phyloP scores from a whole-genome alignment of 2,113 vertebrate species.

The Chloroceryle aenea region DNA sequence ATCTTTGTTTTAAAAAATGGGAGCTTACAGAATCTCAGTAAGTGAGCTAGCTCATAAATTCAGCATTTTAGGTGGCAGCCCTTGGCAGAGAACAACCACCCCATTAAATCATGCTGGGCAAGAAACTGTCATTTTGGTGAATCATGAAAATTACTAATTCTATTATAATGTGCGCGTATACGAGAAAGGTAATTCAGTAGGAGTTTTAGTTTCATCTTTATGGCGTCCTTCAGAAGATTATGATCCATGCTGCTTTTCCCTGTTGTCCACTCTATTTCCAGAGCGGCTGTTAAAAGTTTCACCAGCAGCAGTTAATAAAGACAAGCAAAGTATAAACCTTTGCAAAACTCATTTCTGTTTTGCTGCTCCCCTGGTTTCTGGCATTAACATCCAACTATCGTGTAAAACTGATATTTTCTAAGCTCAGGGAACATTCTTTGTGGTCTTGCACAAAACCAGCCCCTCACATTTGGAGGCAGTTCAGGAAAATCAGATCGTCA shows the following conservation, averaged over 20 bases:
- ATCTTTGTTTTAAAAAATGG: constrained; percentile 14
- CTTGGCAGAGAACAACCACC: constrained; percentile 45
- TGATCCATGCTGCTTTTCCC: constrained; percentile 11
- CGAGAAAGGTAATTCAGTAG: constrained; percentile 19
- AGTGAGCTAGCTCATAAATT: constrained; percentile 60
- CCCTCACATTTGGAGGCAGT: not conserved
- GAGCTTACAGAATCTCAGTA: constrained; percentile 33
- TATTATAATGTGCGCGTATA: constrained; percentile 2
- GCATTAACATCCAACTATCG: not conserved
- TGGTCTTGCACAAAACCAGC: not conserved
- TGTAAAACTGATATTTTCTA: not conserved
- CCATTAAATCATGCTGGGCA: constrained; percentile 63
- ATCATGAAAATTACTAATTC: constrained; percentile 53
- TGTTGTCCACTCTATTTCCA: not conserved
- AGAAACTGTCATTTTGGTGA: constrained; percentile 42
- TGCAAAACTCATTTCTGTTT: not conserved
- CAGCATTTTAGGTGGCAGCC: constrained; percentile 38
- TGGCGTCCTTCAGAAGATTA: constrained; percentile 28
- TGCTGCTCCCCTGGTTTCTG: not conserved
- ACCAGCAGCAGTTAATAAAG: constrained; percentile 17
- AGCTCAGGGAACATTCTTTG: not conserved
- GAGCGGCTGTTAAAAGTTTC: not conserved
- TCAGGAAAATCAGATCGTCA: not conserved
- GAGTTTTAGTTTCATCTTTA: constrained; percentile 49
- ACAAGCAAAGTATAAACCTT: constrained; percentile 9